Evolutionary conservation across 2,797 vertebrate species (phyloP).

Genomic region (Tamandua tetradactyla): DNA sequence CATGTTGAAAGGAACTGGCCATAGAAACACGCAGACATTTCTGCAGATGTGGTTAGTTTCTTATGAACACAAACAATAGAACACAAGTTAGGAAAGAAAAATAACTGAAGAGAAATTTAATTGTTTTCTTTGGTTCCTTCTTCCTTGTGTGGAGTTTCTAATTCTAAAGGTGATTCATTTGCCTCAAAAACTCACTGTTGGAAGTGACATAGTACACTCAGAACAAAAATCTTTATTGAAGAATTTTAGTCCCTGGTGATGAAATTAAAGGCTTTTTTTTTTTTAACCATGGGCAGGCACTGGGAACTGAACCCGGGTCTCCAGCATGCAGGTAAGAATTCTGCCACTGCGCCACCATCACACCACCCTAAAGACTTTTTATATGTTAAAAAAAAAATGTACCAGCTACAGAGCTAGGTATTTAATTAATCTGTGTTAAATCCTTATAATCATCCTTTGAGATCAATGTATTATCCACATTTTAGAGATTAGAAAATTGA

Average conservation of each 20-base stretch:
- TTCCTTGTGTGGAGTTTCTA: neutral
- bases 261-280: too few relatives aligned
- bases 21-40: conserved; percentile 52
- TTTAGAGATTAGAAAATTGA: conserved; percentile 19
- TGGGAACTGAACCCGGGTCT: too few relatives aligned
- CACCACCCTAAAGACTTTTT: too few relatives aligned
- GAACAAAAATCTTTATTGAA: neutral
- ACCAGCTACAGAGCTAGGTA: neutral
- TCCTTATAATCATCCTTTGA: neutral
- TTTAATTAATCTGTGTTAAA: neutral
- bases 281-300: too few relatives aligned
- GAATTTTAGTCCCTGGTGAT: neutral
- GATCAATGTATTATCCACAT: neutral
- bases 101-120: neutral
- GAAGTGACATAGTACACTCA: neutral
- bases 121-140: conserved; percentile 1
- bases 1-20: conserved; percentile 66
- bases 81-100: conserved; percentile 9
- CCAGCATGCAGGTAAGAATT: too few relatives aligned
- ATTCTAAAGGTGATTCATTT: conserved; percentile 7
- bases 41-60: conserved; percentile 38
- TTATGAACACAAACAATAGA: conserved; percentile 33
- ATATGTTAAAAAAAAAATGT: neutral
- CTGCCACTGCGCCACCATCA: too few relatives aligned
- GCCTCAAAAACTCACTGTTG: neutral